Base-by-base conservation (phyloP, 37 sponge, comb jelly and placozoan genomes). In the Spongilla lacustris region DNA sequence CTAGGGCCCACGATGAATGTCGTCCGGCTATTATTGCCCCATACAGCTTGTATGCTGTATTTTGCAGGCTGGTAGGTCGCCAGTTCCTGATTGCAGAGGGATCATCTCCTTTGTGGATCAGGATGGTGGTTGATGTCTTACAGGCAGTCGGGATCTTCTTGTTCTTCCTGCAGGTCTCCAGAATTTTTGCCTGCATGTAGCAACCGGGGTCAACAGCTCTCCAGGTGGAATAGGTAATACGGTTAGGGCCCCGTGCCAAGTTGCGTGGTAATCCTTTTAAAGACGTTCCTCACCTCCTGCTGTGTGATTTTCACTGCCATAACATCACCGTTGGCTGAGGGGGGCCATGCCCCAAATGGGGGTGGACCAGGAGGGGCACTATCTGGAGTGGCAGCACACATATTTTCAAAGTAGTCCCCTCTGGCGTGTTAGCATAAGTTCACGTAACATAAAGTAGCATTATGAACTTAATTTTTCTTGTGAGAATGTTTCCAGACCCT, bases 51-150 rank as follows among this genome's bases (percentile, higher is more conserved):
- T 91, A 91, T 0, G 86, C 66, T 32, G 87, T 86, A 0, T 28
- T 38, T 25, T 91, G 91, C 8, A 91, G 84, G 0, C 67, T 71
- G 71, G 86, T 86, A 2, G 91, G 91, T 35, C 91, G 11, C 91
- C 87, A 91, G 75, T 82, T 91, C 46, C 30, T 50, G 8, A 71
- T 76, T 23, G 8, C 11, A 0, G 5, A 2, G 2, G 21, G 29
- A 25, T 83, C 87, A 3, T 82, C 90, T 66, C 75, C 80, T 81
- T 90, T 90, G 71, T 85, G 66, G 77, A 85, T 68, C 1, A 90
- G 67, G 71, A 90, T 81, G 58, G 86, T 85, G 50, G 30, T 72
- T 41, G 86, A 81, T 27, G 41, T 22, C 36, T 90, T 90, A 86
- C 91, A 90, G 0, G 36, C 19, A 0, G 32, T n/a, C 0, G 86